phyloP scores from a whole-genome alignment of 2,888 invertebrate species.

The Clistopyga incitator region DNA sequence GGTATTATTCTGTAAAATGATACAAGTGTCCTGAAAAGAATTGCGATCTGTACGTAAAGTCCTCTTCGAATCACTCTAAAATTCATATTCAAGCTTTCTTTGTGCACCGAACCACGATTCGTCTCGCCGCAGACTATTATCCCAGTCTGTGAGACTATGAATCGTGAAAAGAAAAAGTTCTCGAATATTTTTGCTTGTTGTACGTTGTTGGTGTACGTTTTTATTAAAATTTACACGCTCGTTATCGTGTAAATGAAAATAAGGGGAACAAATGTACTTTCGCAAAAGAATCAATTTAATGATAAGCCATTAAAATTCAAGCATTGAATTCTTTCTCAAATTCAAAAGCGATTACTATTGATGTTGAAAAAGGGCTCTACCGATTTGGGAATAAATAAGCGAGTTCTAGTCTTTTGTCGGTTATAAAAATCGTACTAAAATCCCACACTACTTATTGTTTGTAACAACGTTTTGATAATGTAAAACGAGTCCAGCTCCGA shows the following conservation, averaged over 20 bases:
- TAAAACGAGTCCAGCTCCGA: no score
- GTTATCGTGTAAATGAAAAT: not conserved
- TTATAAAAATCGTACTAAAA: no score
- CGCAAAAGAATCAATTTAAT: conserved; percentile 62
- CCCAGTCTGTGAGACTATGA: conserved; percentile 28
- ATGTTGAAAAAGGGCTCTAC: no score
- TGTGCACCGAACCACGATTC: conserved; percentile 57
- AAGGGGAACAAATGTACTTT: not conserved
- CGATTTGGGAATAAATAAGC: no score
- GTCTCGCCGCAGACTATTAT: conserved; percentile 17
- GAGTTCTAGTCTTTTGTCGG: no score
- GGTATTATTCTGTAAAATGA: no score
- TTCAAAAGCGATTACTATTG: not conserved
- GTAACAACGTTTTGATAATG: no score
- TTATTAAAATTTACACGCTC: conserved; percentile 7
- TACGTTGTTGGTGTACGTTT: conserved; percentile 40
- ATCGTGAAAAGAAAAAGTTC: not conserved
- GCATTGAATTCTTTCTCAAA: not conserved
- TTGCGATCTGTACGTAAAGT: not conserved
- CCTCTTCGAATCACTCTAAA: not conserved
- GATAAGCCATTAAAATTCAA: not conserved
- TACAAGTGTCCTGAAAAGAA: not conserved
- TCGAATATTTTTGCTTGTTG: conserved; percentile 18
- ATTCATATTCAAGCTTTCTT: conserved; percentile 56
- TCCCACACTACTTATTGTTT: no score